Evolutionary conservation across 2,888 invertebrate genomes (phyloP), one percentile per base, ranked within the genome.

Genomic region (Papilio elwesi): DNA sequence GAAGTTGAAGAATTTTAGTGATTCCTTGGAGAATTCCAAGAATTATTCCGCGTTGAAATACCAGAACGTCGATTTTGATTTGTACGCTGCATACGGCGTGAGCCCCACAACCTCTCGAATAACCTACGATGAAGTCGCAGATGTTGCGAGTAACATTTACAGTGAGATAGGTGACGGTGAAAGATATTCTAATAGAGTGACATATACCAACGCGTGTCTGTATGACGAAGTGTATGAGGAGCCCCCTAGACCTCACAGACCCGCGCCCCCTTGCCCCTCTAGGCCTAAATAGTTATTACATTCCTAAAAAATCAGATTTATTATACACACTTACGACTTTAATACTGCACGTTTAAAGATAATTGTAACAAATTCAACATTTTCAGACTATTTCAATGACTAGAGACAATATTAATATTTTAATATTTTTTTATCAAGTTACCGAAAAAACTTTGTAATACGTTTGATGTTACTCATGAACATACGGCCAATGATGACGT

Each of bases 261-360:
- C 95, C 6, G 95, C 95, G 0, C 95, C 95, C 0, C 91, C 95
- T 38, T 94, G 94, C 48, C 95, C 95, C 0, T 81, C 81, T 6
- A 82, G 84, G 49, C 90, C 85, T 47, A 87, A 89, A 76, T 89
- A 83, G 81, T 26, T 26, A 55, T 13, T 12, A 64, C 65, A 64
- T 70, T 48, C 55, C 70, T 36, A 64, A 55, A 10, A 26, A 55
- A 47, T 49, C 5, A n/a, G 12, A 43, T 53, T 51, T 38, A 13
- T 36, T 68, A 38, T 13, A 57, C 26, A 26, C 26, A 4, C n/a
- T n/a, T n/a, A n/a, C 26, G 26, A 26, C 26, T 26, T 16, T 57
- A 16, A 36, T 26, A 16, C 4, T 57, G 6, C 1, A 57, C 7
- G 36, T 12, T 3, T 15, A 26, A 26, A 26, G 4, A 26, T 26